phyloP scores from a whole-genome alignment of 2,888 invertebrate genomes.

The Amiota communis region DNA sequence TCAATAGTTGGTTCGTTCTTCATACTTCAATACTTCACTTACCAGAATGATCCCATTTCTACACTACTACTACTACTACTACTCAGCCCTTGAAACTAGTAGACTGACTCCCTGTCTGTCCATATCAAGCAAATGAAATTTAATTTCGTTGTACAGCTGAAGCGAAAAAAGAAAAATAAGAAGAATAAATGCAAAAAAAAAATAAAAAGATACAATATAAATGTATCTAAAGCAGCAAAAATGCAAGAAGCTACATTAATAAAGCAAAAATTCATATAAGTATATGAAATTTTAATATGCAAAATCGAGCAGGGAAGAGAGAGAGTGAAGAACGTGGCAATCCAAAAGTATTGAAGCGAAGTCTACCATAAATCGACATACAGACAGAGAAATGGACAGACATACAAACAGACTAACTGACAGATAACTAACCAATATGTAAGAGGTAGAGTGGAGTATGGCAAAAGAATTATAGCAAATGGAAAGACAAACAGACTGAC shows the following conservation, averaged over 20 bases:
- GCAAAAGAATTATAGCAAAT: slow-evolving; percentile 28
- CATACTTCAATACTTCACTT: too few relatives aligned
- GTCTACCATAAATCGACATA: slow-evolving; percentile 40
- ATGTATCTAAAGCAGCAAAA: slow-evolving; percentile 63
- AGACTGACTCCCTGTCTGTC: slow-evolving; percentile 39
- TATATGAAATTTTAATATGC: slow-evolving; percentile 32
- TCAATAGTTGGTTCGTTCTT: slow-evolving; percentile 44
- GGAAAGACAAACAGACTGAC: slow-evolving; percentile 30
- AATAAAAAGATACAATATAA: slow-evolving; percentile 49
- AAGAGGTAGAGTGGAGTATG: background rate
- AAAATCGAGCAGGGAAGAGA: slow-evolving; percentile 39
- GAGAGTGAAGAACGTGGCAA: slow-evolving; percentile 34
- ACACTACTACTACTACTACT: too few relatives aligned
- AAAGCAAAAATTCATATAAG: slow-evolving; percentile 42
- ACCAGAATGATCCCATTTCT: background rate
- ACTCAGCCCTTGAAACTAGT: slow-evolving; percentile 32
- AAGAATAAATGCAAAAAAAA: slow-evolving; percentile 28
- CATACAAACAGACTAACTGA: slow-evolving; percentile 26
- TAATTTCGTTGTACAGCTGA: slow-evolving; percentile 59
- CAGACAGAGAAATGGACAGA: slow-evolving; percentile 32
- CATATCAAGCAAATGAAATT: slow-evolving; percentile 55
- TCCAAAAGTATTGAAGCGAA: slow-evolving; percentile 54
- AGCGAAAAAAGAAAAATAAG: slow-evolving; percentile 53
- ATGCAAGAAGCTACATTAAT: slow-evolving; percentile 53
- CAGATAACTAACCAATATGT: slow-evolving; percentile 24